Evolutionary conservation across 2,113 vertebrate genomes (phyloP).

Genomic region (Aphelocoma coerulescens): DNA sequence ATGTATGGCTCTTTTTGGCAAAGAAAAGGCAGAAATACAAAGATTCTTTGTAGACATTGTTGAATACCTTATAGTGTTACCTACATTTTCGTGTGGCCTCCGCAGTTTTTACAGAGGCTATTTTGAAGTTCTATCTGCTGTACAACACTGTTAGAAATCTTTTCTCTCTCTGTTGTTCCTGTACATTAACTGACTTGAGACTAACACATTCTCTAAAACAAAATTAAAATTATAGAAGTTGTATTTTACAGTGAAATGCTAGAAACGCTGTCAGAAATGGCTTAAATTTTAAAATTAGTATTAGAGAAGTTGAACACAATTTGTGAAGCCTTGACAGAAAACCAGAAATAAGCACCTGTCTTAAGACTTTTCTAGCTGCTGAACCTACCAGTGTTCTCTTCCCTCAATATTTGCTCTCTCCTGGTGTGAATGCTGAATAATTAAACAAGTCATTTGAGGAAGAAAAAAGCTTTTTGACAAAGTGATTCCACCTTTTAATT

Average conservation of each 20-base stretch:
- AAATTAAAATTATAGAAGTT: background rate
- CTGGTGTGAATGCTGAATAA: slow-evolving; percentile 32
- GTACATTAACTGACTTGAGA: background rate
- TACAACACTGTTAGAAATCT: background rate
- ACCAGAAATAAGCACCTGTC: background rate
- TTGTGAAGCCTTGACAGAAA: background rate
- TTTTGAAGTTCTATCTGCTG: background rate
- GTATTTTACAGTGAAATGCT: background rate
- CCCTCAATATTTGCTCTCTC: background rate
- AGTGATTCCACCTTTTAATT: slow-evolving; percentile 36
- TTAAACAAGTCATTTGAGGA: slow-evolving; percentile 28
- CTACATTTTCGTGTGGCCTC: background rate
- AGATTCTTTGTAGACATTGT: background rate
- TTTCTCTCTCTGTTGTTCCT: background rate
- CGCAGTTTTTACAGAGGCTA: background rate
- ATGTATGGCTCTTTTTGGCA: background rate
- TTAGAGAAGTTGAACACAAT: background rate
- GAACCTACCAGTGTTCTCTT: background rate
- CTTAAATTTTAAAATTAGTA: background rate
- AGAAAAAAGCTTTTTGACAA: slow-evolving; percentile 44
- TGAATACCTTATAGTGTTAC: background rate
- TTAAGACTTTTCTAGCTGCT: background rate
- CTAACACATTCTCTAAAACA: background rate
- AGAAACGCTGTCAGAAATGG: background rate
- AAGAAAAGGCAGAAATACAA: background rate